Conservation (phyloP, 2,888 invertebrate species). For the Folsomia candida region DNA sequence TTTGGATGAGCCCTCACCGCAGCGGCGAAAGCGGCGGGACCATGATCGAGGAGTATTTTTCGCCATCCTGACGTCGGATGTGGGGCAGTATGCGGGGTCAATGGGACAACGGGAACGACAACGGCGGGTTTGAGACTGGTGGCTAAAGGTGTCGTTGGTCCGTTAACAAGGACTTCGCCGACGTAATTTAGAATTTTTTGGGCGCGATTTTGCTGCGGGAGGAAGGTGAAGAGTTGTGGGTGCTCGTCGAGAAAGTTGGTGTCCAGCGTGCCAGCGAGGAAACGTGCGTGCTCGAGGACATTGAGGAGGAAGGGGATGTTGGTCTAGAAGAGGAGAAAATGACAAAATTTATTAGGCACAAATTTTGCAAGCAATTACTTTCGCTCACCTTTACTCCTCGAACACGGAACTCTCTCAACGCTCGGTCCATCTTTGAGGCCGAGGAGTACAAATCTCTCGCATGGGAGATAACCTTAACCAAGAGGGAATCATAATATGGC, state of each 20-base stretch:
- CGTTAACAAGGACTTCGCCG: conserved; percentile 91
- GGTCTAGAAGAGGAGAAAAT: conserved; percentile 61
- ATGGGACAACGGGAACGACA: conserved; percentile 78
- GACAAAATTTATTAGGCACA: conserved; percentile 11
- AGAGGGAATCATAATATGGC: conserved; percentile 95
- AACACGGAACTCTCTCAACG: conserved; percentile 92
- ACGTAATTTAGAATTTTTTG: conserved; percentile 87
- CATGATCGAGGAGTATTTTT: conserved; percentile 78
- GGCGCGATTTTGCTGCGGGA: conserved; percentile 85
- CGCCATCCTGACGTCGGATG: conserved; percentile 79
- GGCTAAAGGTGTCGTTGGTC: conserved; percentile 90
- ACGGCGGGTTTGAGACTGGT: conserved; percentile 83
- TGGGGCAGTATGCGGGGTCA: conserved; percentile 62
- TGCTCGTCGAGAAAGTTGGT: conserved; percentile 99
- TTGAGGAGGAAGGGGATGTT: conserved; percentile 98
- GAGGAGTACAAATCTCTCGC: conserved; percentile 84
- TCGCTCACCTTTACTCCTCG: conserved; percentile 76
- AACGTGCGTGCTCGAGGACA: conserved; percentile 93
- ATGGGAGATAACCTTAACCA: conserved; percentile 95
- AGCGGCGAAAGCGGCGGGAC: conserved; percentile 93
- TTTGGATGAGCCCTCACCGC: conserved; percentile 83
- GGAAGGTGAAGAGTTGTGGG: conserved; percentile 90
- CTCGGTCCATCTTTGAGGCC: conserved; percentile 94
- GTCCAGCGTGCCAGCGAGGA: conserved; percentile 89
- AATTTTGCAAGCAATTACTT: background rate